Evolutionary conservation across 2,113 vertebrate species (phyloP).

Genomic region (Ictidomys tridecemlineatus): DNA sequence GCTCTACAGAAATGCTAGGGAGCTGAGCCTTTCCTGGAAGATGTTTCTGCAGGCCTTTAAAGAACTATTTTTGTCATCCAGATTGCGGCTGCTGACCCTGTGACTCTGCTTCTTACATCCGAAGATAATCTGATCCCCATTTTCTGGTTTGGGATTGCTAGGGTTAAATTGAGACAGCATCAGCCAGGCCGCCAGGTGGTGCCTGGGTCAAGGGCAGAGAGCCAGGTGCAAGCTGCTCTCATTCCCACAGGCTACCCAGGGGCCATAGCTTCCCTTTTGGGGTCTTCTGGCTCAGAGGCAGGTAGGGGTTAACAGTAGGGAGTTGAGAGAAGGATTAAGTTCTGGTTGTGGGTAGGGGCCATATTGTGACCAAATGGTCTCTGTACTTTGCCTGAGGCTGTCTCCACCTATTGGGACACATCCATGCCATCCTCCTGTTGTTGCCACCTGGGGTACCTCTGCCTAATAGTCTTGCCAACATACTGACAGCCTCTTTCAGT

Average conservation of each 20-base stretch:
- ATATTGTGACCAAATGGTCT: constrained; percentile 74
- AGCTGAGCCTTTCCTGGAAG: neutral
- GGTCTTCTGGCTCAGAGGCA: neutral
- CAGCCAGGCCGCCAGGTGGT: constrained; percentile 35
- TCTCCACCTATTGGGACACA: neutral
- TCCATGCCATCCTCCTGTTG: neutral
- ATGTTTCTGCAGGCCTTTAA: neutral
- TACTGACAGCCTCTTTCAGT: neutral
- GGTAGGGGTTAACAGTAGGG: neutral
- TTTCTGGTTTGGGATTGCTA: neutral
- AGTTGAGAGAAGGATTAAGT: constrained; percentile 2
- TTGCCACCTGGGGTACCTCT: constrained; percentile 36
- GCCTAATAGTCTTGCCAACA: neutral
- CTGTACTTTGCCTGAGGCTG: neutral
- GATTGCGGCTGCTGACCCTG: neutral
- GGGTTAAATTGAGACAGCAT: neutral
- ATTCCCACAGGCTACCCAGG: neutral
- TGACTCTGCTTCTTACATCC: neutral
- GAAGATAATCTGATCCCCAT: neutral
- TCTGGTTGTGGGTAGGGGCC: constrained; percentile 33
- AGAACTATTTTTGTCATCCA: neutral
- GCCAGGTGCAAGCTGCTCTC: constrained; percentile 1
- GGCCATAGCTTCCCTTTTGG: constrained; percentile 8
- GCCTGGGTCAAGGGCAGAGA: neutral
- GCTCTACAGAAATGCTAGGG: neutral